Conservation (phyloP, 1,140 invertebrate species). For the Marisa cornuarietis region DNA sequence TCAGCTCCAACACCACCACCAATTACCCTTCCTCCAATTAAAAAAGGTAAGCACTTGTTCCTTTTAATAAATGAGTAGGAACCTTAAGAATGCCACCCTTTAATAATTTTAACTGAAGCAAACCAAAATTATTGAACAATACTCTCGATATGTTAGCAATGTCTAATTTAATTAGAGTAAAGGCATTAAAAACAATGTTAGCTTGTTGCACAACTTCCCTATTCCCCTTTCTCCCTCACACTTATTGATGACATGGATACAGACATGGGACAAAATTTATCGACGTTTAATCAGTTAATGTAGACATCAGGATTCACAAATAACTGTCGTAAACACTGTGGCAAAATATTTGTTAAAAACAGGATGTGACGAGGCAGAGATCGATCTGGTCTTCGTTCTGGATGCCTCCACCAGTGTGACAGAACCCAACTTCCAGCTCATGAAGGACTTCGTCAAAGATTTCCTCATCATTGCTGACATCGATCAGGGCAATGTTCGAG, state of each 20-base stretch:
- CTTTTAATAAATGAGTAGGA: neutral
- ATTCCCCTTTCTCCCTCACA: too few species aligned
- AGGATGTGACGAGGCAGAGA: constrained; percentile 31
- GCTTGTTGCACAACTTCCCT: too few species aligned
- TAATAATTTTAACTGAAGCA: neutral
- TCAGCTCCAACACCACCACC: neutral
- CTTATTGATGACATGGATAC: too few species aligned
- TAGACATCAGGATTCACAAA: neutral
- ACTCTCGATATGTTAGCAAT: neutral
- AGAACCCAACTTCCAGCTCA: constrained; percentile 43
- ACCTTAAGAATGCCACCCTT: too few species aligned
- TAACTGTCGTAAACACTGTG: neutral
- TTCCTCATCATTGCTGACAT: constrained; percentile 43
- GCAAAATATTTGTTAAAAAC: neutral
- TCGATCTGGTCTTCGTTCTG: constrained; percentile 52
- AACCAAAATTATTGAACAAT: neutral
- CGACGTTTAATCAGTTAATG: too few species aligned
- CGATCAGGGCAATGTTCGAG: constrained; percentile 36
- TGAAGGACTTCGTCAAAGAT: constrained; percentile 47
- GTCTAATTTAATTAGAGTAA: too few species aligned
- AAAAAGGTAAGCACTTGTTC: neutral
- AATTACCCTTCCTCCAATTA: neutral
- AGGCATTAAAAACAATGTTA: too few species aligned
- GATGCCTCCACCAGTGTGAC: constrained; percentile 58
- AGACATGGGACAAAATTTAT: too few species aligned